Base-by-base conservation (phyloP, 2,113 vertebrate species). In the Eidolon helvum region DNA sequence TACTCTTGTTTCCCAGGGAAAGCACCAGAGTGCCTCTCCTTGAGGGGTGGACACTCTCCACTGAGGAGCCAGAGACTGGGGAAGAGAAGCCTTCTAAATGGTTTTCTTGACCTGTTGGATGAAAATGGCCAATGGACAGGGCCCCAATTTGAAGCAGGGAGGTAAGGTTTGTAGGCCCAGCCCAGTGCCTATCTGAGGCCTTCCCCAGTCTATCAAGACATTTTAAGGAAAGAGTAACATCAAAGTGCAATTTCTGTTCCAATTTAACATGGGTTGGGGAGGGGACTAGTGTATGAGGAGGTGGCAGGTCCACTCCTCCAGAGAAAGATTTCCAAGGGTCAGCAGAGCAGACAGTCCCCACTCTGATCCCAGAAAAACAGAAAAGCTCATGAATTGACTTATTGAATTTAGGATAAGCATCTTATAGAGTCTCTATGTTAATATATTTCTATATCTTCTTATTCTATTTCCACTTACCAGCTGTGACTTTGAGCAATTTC, bases 341-440 rank as follows among this genome's bases (percentile, higher is more conserved):
- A 65, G 48, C 33, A 15, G 10, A n/a, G 61, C 24, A 26, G 50
- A 78, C 14, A 53, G 0, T 1, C 33, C 19, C 57, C 0, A 1
- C 2, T 7, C 4, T 4, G 55, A 11, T 9, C 3, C 4, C 30
- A 15, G 16, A 4, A 48, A 83, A 40, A 75, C 30, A 57, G 38
- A 61, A 78, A 66, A 74, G 7, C 6, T 8, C 15, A 30, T 11
- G 18, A 24, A 10, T 19, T 0, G 0, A 0, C 40, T 57, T 8
- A 10, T 3, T 15, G 16, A 33, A 16, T 24, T 68, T 48, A 61
- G 24, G 30, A 8, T 22, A 59, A 12, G 38, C 16, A 14, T 55
- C 87, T 91, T n/a, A 21, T 2, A 16, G 40, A 3, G 9, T 65
- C 66, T 77, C 28, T 55, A 19, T 22, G 21, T 38, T 30, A 55